Base-by-base conservation (phyloP, 1,140 invertebrate genomes). In the Trichonephila clavata region DNA sequence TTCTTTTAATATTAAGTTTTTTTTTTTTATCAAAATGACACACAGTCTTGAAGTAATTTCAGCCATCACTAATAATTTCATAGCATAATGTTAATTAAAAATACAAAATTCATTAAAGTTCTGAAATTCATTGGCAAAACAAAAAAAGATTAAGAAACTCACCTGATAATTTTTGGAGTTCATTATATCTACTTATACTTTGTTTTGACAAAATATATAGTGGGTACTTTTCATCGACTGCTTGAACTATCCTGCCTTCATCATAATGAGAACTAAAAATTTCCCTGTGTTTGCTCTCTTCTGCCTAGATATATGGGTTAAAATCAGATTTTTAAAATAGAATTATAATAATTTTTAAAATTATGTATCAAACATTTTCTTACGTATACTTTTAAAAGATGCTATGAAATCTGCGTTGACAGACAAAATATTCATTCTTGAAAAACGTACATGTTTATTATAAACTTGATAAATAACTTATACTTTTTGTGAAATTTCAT, bases 191-290 rank as follows among this genome's bases (percentile, higher is more conserved):
- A 0, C 18, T 57, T 1, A 93, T 93, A 21, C 84, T 57, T 8
- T 39, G 32, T 21, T 65, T 87, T 13, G 59, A 63, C 16, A 93
- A 39, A 20, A 16, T n/a, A 6, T 60, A 21, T 8, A 21, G 50
- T 16, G n/a, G 84, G 0, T 20, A 4, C 24, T 24, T 39, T 4
- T 68, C 39, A 16, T 60, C 32, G 0, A 87, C 14, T n/a, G 57
- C 57, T 88, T 32, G 61, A 3, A 68, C 60, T 24, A 92, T 92
- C 86, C 90, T 59, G 0, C 90, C 90, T 63, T 92, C 90, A 65
- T 92, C 90, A 92, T 92, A 92, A 59, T 92, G 90, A 50, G 50
- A 84, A 10, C 81, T 80, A 32, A 83, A 92, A 14, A 92, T 92
- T 65, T 92, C 80, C 13, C 90, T 84, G 0, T 39, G 6, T 86